Base-by-base conservation (phyloP, 2,888 invertebrate species). In the Lasioglossum leucozonium region DNA sequence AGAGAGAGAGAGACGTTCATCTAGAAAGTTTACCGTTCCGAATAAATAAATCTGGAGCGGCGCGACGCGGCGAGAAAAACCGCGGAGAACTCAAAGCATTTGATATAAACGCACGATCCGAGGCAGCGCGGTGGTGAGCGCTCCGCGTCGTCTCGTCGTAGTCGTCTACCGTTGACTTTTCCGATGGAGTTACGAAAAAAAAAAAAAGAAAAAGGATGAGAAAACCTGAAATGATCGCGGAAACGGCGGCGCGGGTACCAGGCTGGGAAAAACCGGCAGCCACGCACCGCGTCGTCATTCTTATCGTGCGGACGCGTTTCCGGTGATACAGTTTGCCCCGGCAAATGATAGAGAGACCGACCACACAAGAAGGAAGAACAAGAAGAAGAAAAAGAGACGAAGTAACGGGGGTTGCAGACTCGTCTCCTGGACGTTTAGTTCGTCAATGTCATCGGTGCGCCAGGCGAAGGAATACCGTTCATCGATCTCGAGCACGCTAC, bases 391-490 rank as follows among this genome's bases (percentile, higher is more conserved):
- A n/a, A 72, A 37, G 44, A 22, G 55, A 22, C 16, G 51, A 67
- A 71, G 77, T 88, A 88, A 87, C 88, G 79, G 81, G 75, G 75
- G 78, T 76, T 69, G 72, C 73, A 18, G 30, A 51, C 44, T 34
- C 67, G 26, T 42, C 30, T 51, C n/a, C 47, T 26, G 44, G 67
- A 67, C 47, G 74, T n/a, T n/a, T n/a, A 67, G 71, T 58, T 79
- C 72, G 42, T 75, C 78, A 78, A 81, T 78, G 83, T 88, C 80
- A 65, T 58, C 77, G 79, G 80, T 82, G 62, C 69, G 81, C 26
- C 51, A 62, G 40, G 40, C 62, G 51, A 75, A 30, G 69, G 72
- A 85, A 85, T 90, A 92, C 92, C 92, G 91, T 92, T 65, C 77
- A 91, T 65, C 80, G 86, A 77, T 85, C 81, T 40, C 67, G 75